Conservation (phyloP, 2,888 invertebrate species). For the Cataglyphis rosenhaueri region DNA sequence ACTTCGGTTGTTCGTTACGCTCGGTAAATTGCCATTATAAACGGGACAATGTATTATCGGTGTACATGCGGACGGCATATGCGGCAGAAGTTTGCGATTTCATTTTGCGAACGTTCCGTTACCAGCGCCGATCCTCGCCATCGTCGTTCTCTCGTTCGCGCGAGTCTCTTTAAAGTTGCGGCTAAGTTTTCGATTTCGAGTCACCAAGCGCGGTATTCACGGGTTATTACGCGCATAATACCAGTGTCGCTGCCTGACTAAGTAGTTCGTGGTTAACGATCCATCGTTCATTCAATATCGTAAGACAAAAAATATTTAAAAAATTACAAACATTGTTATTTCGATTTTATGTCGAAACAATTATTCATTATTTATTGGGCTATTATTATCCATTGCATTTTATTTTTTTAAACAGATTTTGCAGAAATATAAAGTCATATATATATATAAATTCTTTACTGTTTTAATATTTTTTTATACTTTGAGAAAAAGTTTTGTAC, state of each 20-base stretch:
- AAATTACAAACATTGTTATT: not conserved
- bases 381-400: not conserved
- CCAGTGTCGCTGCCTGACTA: slow-evolving; percentile 24
- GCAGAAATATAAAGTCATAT: not conserved
- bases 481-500: slow-evolving; percentile 3
- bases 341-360: not conserved
- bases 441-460: slow-evolving; percentile 3
- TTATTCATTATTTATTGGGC: not conserved
- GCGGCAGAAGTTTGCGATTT: slow-evolving; percentile 62
- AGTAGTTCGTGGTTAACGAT: slow-evolving; percentile 26
- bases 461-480: not conserved
- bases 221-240: slow-evolving; percentile 44
- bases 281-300: not conserved
- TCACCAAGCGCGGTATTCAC: slow-evolving; percentile 24
- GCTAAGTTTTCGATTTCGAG: slow-evolving; percentile 48
- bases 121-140: not conserved
- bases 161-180: slow-evolving; percentile 36
- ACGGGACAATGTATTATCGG: slow-evolving; percentile 61
- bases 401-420: not conserved
- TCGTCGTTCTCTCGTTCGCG: slow-evolving; percentile 8
- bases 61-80: slow-evolving; percentile 51
- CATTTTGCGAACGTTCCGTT: slow-evolving; percentile 60
- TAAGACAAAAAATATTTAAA: not conserved
- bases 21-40: slow-evolving; percentile 69
- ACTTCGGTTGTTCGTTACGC: slow-evolving; percentile 66